Conservation (phyloP, 1,140 invertebrate genomes). For the Tyrophagus putrescentiae region DNA sequence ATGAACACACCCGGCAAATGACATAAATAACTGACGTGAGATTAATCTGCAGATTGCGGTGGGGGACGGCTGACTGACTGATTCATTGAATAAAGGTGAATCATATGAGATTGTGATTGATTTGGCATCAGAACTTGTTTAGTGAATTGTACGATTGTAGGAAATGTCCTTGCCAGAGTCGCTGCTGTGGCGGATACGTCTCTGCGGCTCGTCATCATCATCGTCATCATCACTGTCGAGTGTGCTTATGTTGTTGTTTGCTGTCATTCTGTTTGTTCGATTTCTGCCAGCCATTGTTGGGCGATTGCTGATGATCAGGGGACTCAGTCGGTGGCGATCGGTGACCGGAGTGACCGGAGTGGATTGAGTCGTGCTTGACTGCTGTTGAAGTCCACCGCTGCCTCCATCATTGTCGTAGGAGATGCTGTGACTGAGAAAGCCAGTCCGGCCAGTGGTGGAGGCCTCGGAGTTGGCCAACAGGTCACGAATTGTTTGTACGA, state of each 20-base stretch:
- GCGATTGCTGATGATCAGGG: not conserved
- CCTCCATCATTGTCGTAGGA: not conserved
- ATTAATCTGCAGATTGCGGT: too few species aligned
- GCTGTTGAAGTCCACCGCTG: constrained; percentile 1
- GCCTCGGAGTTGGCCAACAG: constrained; percentile 42
- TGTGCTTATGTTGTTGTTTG: too few species aligned
- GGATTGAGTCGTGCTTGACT: not conserved
- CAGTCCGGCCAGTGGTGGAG: not conserved
- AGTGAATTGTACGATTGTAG: not conserved
- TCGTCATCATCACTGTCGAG: too few species aligned
- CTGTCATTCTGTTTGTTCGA: not conserved
- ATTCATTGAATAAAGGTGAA: not conserved
- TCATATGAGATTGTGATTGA: not conserved
- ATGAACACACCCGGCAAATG: too few species aligned
- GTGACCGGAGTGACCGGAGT: not conserved
- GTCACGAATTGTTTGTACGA: constrained; percentile 95
- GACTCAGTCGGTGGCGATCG: not conserved
- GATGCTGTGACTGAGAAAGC: not conserved
- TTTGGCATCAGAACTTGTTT: not conserved
- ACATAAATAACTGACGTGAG: too few species aligned
- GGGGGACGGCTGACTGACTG: too few species aligned
- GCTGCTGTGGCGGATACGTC: not conserved
- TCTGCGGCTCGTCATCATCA: too few species aligned
- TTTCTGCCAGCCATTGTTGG: not conserved
- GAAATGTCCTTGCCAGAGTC: not conserved